phyloP scores from a whole-genome alignment of 1,140 invertebrate genomes.

The Chironomus tepperi region DNA sequence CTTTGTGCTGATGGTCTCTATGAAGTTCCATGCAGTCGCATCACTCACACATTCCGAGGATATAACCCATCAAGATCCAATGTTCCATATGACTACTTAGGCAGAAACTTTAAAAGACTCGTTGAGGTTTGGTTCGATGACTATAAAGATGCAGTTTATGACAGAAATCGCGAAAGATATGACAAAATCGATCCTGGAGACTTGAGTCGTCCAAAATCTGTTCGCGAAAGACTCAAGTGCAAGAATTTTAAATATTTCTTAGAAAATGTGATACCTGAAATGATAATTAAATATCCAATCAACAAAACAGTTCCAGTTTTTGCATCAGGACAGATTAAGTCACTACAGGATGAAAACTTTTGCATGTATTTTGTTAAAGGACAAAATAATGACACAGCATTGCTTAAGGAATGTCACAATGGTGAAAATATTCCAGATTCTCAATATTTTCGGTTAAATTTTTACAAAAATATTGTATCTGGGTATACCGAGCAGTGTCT shows the following conservation, averaged over 20 bases:
- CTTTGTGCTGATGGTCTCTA: conserved; percentile 86
- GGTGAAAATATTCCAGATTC: conserved; percentile 37
- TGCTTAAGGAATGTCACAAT: conserved; percentile 45
- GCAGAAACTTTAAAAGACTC: conserved; percentile 70
- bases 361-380: conserved; percentile 71
- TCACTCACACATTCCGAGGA: conserved; percentile 89
- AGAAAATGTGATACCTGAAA: conserved; percentile 81
- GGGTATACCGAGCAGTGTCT: conserved; percentile 75
- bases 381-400: conserved; percentile 55
- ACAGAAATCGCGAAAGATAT: conserved; percentile 65
- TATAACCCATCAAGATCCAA: conserved; percentile 66
- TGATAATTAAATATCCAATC: conserved; percentile 46
- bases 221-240: conserved; percentile 67
- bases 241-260: conserved; percentile 95
- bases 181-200: conserved; percentile 60
- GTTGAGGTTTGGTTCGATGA: conserved; percentile 98
- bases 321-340: conserved; percentile 70
- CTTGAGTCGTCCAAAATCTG: conserved; percentile 56
- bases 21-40: conserved; percentile 85
- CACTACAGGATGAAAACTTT: conserved; percentile 51
- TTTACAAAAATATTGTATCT: conserved; percentile 84
- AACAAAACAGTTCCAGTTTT: conserved; percentile 69
- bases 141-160: conserved; percentile 79
- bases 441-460: conserved; percentile 67
- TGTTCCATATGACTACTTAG: conserved; percentile 79